Percentiles rank a stretch among this genome's conserved stretches.
Conservation (phyloP, 1,140 invertebrate genomes). For the Pachypeltis micranthus region DNA sequence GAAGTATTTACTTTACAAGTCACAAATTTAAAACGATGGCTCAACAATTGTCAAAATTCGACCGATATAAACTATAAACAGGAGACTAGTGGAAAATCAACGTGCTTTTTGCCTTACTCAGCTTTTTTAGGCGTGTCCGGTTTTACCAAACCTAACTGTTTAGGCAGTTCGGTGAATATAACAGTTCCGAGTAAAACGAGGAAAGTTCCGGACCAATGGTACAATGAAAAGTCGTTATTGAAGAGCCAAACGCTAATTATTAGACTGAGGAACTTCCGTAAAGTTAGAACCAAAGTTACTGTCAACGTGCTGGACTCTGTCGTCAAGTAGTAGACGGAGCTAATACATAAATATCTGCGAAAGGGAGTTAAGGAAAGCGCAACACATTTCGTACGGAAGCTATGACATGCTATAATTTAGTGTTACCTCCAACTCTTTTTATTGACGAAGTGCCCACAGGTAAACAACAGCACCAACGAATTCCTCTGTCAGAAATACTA, state of each 20-base stretch:
- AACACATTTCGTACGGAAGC: background rate
- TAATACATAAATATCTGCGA: slow-evolving; percentile 72
- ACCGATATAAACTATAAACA: no score
- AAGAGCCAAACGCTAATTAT: slow-evolving; percentile 95
- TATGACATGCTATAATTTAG: background rate
- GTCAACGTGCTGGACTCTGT: slow-evolving; percentile 88
- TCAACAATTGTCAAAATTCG: no score
- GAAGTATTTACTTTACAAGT: no score
- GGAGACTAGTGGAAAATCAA: no score
- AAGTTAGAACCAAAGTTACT: slow-evolving; percentile 88
- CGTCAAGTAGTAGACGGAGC: slow-evolving; percentile 85
- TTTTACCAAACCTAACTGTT: slow-evolving; percentile 22
- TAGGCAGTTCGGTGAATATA: slow-evolving; percentile 73
- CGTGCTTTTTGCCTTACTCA: no score
- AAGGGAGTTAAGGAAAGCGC: slow-evolving; percentile 28
- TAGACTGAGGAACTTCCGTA: slow-evolving; percentile 89
- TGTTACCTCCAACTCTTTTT: no score
- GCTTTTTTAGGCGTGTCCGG: no score
- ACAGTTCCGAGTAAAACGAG: slow-evolving; percentile 88
- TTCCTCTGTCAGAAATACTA: no score
- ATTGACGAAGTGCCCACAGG: no score
- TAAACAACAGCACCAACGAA: no score
- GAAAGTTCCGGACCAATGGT: slow-evolving; percentile 85
- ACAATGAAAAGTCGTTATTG: slow-evolving; percentile 80
- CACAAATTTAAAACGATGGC: no score